A percentile compares a stretch with the other conserved stretches of the same genome.
Conservation (phyloP, 92 coral and sea anemone genomes). For the Virgularia gustaviana region DNA sequence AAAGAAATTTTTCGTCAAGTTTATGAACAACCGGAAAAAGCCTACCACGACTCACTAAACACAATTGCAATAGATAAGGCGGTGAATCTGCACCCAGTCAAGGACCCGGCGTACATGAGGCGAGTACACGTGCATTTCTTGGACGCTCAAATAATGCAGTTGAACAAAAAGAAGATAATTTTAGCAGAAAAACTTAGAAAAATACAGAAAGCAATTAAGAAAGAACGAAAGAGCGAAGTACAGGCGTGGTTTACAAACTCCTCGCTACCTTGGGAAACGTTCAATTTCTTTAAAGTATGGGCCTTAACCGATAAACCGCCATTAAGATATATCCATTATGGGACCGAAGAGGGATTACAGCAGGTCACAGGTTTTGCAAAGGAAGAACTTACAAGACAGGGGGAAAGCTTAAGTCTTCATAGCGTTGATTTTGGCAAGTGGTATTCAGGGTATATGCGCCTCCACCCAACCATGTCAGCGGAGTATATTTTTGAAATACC, state of each 20-base stretch:
- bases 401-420: conserved; percentile 66
- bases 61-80: conserved; percentile 83
- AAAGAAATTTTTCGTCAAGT: conserved; percentile 82
- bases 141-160: not conserved
- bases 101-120: conserved; percentile 81
- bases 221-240: not conserved
- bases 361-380: conserved; percentile 85
- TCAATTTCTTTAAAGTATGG: conserved; percentile 48
- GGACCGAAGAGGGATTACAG: conserved; percentile 75
- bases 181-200: not conserved
- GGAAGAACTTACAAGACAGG: conserved; percentile 79
- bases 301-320: conserved; percentile 84
- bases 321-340: conserved; percentile 87
- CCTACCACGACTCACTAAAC: conserved; percentile 90
- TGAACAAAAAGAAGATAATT: not conserved
- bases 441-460: conserved; percentile 86
- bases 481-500: conserved; percentile 91
- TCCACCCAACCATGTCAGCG: conserved; percentile 78
- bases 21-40: conserved; percentile 69
- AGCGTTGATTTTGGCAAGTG: conserved; percentile 84
- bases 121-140: conserved; percentile 75
- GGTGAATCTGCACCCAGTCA: conserved; percentile 92
- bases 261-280: conserved; percentile 22
- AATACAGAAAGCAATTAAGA: not conserved
- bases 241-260: not conserved